Conservation (phyloP, 2,797 vertebrate genomes). For the Pseudocheirus occidentalis region DNA sequence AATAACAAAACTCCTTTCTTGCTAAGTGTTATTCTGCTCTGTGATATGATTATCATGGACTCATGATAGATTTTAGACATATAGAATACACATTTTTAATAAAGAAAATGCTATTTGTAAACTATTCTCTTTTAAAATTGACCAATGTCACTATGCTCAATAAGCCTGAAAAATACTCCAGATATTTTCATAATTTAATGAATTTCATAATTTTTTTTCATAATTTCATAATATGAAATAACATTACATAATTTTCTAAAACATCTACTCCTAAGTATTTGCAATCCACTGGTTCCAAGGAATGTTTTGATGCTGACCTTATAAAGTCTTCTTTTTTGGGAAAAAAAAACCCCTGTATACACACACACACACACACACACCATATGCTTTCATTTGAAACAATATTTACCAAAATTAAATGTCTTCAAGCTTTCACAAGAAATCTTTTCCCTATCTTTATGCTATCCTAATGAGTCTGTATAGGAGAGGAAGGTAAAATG, state of each 20-base stretch:
- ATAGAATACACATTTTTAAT: neutral
- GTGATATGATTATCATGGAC: constrained; percentile 8
- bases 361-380: neutral
- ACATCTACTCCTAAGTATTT: neutral
- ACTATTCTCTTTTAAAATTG: constrained; percentile 1
- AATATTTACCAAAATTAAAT: constrained; percentile 12
- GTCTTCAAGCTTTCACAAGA: neutral
- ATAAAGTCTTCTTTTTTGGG: neutral
- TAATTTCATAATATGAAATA: too few species aligned
- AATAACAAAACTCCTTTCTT: neutral
- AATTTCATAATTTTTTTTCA: neutral
- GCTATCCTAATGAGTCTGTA: neutral
- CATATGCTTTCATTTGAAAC: constrained; percentile 18
- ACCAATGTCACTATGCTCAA: neutral
- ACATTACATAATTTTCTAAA: neutral
- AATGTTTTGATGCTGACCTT: neutral
- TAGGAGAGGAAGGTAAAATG: constrained; percentile 1
- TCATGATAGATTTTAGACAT: neutral
- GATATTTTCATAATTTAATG: too few species aligned
- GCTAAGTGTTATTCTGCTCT: neutral
- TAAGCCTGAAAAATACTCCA: constrained; percentile 27
- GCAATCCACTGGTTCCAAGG: neutral
- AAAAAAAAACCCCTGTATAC: neutral
- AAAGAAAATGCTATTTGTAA: constrained; percentile 3
- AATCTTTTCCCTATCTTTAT: neutral